Percentiles rank a stretch among this genome's conserved stretches.
Conservation (phyloP, 2,888 invertebrate genomes). For the Hemithea aestivaria region DNA sequence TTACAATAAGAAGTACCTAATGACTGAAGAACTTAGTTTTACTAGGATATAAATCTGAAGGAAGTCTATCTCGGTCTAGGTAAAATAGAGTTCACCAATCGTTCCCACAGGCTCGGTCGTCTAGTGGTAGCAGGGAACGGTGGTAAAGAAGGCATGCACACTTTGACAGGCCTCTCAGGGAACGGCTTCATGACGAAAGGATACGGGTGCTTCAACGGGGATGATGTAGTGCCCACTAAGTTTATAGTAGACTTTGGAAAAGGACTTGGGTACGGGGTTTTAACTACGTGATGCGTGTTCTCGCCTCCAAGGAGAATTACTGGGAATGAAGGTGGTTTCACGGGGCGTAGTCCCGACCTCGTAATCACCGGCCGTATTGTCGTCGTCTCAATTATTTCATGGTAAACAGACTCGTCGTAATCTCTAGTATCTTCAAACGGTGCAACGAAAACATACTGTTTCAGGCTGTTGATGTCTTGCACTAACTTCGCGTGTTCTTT, state of each 20-base stretch:
- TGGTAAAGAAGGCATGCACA: slow-evolving; percentile 55
- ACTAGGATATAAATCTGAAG: too few relatives aligned
- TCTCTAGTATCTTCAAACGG: slow-evolving; percentile 59
- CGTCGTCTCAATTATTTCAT: slow-evolving; percentile 62
- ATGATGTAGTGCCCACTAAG: slow-evolving; percentile 58
- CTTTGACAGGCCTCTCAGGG: slow-evolving; percentile 42
- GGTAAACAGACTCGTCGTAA: slow-evolving; percentile 66
- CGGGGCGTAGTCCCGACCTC: slow-evolving; percentile 25
- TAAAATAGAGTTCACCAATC: slow-evolving; percentile 55
- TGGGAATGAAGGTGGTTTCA: slow-evolving; percentile 47
- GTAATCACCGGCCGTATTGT: slow-evolving; percentile 21
- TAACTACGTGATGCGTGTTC: slow-evolving; percentile 50
- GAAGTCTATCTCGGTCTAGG: slow-evolving; percentile 37
- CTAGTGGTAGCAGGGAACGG: slow-evolving; percentile 40
- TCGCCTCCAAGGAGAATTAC: slow-evolving; percentile 58
- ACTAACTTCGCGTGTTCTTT: slow-evolving; percentile 71
- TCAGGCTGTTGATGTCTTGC: slow-evolving; percentile 66
- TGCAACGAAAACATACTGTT: slow-evolving; percentile 55
- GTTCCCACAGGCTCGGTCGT: slow-evolving; percentile 53
- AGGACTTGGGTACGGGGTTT: slow-evolving; percentile 42
- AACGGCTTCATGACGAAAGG: slow-evolving; percentile 53
- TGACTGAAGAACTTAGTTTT: too few relatives aligned
- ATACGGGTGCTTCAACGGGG: slow-evolving; percentile 61
- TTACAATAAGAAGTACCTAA: too few relatives aligned
- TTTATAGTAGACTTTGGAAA: slow-evolving; percentile 51